Base-by-base conservation (phyloP, 2,888 invertebrate genomes). In the Patella caerulea region DNA sequence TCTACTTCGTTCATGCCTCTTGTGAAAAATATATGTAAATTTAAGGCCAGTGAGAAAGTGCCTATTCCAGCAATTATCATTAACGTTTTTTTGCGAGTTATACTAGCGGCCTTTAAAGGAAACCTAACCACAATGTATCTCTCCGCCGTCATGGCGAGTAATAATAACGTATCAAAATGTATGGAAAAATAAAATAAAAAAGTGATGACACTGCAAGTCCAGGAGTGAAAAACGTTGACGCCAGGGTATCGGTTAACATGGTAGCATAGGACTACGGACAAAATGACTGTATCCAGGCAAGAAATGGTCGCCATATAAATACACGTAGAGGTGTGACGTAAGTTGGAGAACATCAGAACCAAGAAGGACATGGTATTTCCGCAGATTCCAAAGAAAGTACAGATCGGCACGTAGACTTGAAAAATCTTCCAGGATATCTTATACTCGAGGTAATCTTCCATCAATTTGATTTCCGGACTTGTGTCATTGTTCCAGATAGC, bases 91-190 rank as follows among this genome's bases (percentile, higher is more conserved):
- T 69, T 74, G 17, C 76, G 29, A 1, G 79, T 73, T 45, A 73
- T 76, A 2, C 72, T 65, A 14, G 52, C 65, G 1, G 80, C 77
- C 52, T 78, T 71, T 1, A 81, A 65, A 45, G 82, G 82, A 70
- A 79, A 82, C 24, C 45, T 71, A 4, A 82, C 79, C 59, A 74
- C 79, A 17, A 82, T 45, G 72, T 74, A 82, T 24, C 80, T 77
- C 34, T 82, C 82, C 11, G 76, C 45, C n/a, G 82, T 82, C 78
- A 82, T 78, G 59, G 77, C 80, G 19, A 80, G 69, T 55, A 82
- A 52, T 19, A 79, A 45, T 55, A 78, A 75, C 9, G 78, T 78
- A 70, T 78, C 79, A 71, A 77, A 77, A 71, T 82, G 82, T 29
- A 79, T 78, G 56, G 78, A 14, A 55, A 79, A 79, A 71, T 80